phyloP scores from a whole-genome alignment of 2,797 vertebrate species.

The Nyctalus aviator region DNA sequence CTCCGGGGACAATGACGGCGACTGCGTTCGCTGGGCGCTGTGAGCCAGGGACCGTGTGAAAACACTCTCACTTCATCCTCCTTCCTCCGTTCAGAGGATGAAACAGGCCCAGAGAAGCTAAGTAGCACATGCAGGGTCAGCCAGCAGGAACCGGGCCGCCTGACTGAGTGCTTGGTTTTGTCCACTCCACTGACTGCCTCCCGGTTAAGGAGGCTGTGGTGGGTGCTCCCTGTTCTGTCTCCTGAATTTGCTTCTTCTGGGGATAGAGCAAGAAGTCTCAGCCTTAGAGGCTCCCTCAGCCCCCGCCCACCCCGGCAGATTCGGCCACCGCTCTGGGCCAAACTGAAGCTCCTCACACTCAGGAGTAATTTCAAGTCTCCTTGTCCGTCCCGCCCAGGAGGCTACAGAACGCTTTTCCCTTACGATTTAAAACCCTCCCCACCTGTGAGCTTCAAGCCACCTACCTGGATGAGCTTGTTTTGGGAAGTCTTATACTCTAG shows the following conservation, averaged over 20 bases:
- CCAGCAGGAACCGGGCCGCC: neutral
- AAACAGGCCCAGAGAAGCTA: neutral
- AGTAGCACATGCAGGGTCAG: neutral
- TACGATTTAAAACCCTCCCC: neutral
- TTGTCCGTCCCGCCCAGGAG: neutral
- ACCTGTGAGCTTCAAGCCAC: neutral
- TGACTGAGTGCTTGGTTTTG: neutral
- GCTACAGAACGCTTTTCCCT: neutral
- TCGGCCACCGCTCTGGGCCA: neutral
- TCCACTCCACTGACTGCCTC: neutral
- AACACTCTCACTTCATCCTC: neutral
- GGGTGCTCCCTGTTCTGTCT: neutral
- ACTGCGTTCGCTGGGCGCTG: neutral
- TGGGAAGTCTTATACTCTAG: neutral
- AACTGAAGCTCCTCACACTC: neutral
- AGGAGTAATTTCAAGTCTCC: neutral
- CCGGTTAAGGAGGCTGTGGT: neutral
- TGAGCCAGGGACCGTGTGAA: neutral
- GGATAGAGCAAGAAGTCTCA: neutral
- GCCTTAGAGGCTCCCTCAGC: neutral
- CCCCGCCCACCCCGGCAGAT: neutral
- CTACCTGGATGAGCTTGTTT: neutral
- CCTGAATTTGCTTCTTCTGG: neutral
- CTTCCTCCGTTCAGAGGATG: neutral
- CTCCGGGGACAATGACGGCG: accelerated